These are phyloP conservation scores for Meles meles DNA, from an alignment of 2,113 vertebrate species.

Conservation along the genomic window DNA sequence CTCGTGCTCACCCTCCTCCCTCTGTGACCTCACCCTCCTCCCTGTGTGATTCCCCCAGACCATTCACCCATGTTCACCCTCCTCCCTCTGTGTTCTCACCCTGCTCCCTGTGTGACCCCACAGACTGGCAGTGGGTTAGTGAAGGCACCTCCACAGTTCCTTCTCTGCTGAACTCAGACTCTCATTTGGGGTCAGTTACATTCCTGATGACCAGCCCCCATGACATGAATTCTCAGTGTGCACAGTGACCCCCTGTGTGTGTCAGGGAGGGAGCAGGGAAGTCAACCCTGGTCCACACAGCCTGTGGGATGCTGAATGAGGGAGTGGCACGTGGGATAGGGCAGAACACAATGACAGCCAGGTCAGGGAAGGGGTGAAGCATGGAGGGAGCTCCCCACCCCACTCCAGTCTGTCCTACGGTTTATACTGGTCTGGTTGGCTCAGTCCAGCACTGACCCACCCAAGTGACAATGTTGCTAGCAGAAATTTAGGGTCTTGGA, in stretches of 20 bases:
- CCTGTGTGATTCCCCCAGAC: too few species aligned
- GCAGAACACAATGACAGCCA: neutral
- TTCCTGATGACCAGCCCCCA: neutral
- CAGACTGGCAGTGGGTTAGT: neutral
- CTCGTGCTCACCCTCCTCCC: neutral
- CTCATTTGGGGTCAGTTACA: neutral
- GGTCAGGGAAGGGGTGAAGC: neutral
- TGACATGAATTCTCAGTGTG: rapidly evolving
- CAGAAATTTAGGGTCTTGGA: rapidly evolving
- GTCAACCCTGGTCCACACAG: neutral
- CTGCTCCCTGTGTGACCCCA: neutral
- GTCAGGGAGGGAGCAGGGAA: neutral
- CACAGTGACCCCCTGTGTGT: neutral
- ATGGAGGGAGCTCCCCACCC: neutral
- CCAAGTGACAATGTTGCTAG: rapidly evolving
- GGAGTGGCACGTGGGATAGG: neutral
- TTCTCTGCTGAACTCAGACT: neutral
- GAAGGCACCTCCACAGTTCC: neutral
- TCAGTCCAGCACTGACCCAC: rapidly evolving
- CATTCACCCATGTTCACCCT: neutral
- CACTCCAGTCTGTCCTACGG: rapidly evolving
- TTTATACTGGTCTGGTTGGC: rapidly evolving
- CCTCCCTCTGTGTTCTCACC: neutral
- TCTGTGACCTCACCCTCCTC: too few species aligned
- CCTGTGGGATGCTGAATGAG: rapidly evolving